Evolutionary conservation across 2,113 vertebrate species (phyloP).

Genomic region (Falco punctatus): DNA sequence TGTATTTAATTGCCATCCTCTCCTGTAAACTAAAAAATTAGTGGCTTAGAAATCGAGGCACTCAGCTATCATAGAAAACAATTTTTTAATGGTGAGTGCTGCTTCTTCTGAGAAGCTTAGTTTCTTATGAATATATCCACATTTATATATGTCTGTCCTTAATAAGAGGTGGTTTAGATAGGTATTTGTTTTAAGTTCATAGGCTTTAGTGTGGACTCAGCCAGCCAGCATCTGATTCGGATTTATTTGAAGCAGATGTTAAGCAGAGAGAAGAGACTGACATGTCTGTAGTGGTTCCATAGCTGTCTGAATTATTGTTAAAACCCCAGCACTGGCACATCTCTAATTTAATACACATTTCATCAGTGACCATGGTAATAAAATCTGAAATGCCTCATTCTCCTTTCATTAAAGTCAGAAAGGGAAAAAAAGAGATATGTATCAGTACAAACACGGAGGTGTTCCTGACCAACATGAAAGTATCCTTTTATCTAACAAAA

Average conservation of each 20-base stretch:
- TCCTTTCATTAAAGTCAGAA: slow-evolving; percentile 22
- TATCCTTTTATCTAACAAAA: background rate
- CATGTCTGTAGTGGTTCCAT: background rate
- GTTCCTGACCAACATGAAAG: background rate
- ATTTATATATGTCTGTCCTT: background rate
- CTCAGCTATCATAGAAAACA: background rate
- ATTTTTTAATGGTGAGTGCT: background rate
- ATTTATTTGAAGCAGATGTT: slow-evolving; percentile 23
- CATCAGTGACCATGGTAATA: background rate
- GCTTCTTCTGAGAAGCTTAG: background rate
- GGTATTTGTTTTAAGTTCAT: background rate
- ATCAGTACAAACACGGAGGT: background rate
- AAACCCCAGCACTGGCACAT: background rate
- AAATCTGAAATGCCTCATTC: slow-evolving; percentile 26
- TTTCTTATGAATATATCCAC: background rate
- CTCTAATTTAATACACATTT: slow-evolving; percentile 31
- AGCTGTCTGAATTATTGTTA: slow-evolving; percentile 36
- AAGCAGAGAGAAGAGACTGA: background rate
- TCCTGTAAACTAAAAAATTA: background rate
- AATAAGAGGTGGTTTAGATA: background rate
- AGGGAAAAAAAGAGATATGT: background rate
- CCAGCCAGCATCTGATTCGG: background rate
- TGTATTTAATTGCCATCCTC: background rate
- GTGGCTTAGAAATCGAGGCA: background rate
- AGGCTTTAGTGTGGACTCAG: background rate